Conservation (phyloP, 2,888 invertebrate species). For the Tetranychus truncatus region DNA sequence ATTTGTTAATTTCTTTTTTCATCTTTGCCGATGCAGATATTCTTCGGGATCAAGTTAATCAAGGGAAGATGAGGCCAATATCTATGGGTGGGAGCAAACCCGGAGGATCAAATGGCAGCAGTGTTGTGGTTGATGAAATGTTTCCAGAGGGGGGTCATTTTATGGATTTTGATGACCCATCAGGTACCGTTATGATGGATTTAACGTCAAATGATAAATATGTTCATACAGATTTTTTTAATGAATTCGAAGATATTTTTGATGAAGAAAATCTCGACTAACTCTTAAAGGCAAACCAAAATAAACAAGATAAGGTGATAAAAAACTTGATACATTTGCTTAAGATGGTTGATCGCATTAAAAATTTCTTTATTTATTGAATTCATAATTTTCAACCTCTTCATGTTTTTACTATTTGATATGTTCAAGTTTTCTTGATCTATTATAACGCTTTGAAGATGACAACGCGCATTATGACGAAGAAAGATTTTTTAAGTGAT, state of each 20-base stretch:
- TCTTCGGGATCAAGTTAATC: not conserved
- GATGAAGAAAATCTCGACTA: not conserved
- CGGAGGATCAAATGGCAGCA: not conserved
- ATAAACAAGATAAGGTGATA: too few relatives aligned
- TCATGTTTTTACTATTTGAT: too few relatives aligned
- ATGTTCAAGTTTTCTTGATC: too few relatives aligned
- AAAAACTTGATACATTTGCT: too few relatives aligned
- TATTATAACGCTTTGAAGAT: too few relatives aligned
- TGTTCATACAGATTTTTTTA: slow-evolving; percentile 4
- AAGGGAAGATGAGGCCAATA: slow-evolving; percentile 8
- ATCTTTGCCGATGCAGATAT: not conserved
- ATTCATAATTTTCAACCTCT: too few relatives aligned
- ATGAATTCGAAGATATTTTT: not conserved
- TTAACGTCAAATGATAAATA: slow-evolving; percentile 3
- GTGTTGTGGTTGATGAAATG: slow-evolving; percentile 9
- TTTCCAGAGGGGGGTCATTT: slow-evolving; percentile 6
- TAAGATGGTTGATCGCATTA: too few relatives aligned
- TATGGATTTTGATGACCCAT: slow-evolving; percentile 6
- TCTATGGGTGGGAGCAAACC: not conserved
- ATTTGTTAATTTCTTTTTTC: not conserved
- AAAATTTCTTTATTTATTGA: too few relatives aligned
- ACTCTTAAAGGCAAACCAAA: not conserved
- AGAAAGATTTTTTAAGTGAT: too few relatives aligned
- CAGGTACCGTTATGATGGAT: slow-evolving; percentile 2
- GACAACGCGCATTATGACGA: too few relatives aligned